Conservation (phyloP, 37 sponge, comb jelly and placozoan species). For the Halisarca cf. caerulea region DNA sequence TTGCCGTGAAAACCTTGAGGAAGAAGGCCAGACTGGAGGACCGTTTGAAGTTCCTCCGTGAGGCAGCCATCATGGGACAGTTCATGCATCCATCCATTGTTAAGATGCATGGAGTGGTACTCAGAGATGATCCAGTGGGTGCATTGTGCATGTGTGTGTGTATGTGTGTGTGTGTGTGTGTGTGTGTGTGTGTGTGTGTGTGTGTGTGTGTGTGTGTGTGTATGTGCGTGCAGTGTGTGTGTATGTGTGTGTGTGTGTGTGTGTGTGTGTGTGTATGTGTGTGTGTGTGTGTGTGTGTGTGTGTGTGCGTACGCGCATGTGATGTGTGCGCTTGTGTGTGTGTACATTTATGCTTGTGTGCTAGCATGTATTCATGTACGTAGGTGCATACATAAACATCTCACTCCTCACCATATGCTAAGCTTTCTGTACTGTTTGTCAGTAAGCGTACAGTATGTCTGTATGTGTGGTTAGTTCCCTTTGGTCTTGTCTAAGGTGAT, state of each 20-base stretch:
- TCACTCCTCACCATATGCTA: too few relatives aligned
- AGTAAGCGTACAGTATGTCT: too few relatives aligned
- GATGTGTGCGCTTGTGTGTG: not conserved
- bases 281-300: too few relatives aligned
- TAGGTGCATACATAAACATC: too few relatives aligned
- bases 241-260: not conserved
- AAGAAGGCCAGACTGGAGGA: not conserved
- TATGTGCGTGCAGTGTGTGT: not conserved
- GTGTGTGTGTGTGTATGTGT: not conserved
- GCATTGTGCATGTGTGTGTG: not conserved
- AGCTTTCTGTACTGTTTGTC: too few relatives aligned
- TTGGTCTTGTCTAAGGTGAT: conserved; percentile 58
- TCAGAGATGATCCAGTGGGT: conserved; percentile 14
- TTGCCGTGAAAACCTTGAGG: conserved; percentile 29
- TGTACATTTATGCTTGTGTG: not conserved
- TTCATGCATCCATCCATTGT: conserved; percentile 28
- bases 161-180: not conserved
- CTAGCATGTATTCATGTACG: too few relatives aligned
- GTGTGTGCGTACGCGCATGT: too few relatives aligned
- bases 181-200: conserved; percentile 6
- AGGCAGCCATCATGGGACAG: conserved; percentile 49
- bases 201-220: not conserved
- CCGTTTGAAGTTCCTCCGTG: conserved; percentile 37
- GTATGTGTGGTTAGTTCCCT: too few relatives aligned
- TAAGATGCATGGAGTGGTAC: conserved; percentile 28